phyloP scores from a whole-genome alignment of 2,888 invertebrate genomes.

The Antitype chi region DNA sequence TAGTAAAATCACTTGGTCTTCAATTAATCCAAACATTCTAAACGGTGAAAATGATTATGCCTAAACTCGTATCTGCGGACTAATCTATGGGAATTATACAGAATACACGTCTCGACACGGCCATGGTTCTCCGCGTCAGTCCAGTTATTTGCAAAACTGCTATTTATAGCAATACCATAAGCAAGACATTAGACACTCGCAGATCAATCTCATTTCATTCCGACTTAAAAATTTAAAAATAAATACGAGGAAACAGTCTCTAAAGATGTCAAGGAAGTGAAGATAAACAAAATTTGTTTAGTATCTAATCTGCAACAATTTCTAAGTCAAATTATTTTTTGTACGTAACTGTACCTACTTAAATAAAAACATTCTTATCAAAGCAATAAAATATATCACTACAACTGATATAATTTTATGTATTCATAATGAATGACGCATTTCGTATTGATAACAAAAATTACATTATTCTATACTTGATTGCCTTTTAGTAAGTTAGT shows the following conservation, averaged over 20 bases:
- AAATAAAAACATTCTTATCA: constrained; percentile 51
- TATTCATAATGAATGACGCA: constrained; percentile 44
- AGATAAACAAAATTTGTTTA: constrained; percentile 30
- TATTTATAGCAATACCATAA: constrained; percentile 87
- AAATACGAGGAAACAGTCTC: constrained; percentile 15
- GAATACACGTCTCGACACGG: constrained; percentile 79
- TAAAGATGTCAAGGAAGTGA: constrained; percentile 46
- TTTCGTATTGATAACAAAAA: constrained; percentile 39
- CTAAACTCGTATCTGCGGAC: constrained; percentile 53
- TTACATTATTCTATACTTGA: constrained; percentile 27
- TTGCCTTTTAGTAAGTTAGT: constrained; percentile 33
- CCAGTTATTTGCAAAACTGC: constrained; percentile 89
- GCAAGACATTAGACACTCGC: constrained; percentile 76
- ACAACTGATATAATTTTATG: constrained; percentile 41
- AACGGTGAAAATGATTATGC: constrained; percentile 47
- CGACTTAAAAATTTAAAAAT: constrained; percentile 21
- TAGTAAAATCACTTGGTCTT: constrained; percentile 19
- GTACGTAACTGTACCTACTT: constrained; percentile 11
- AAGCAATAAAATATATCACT: constrained; percentile 45
- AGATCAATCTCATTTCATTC: constrained; percentile 54
- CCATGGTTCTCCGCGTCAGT: constrained; percentile 81
- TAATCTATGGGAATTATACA: constrained; percentile 75
- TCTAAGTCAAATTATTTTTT: constrained; percentile 34
- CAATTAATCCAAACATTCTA: constrained; percentile 14
- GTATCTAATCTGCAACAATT: constrained; percentile 41